These are phyloP conservation scores for Sakesphorus luctuosus DNA, from an alignment of 2,113 vertebrate genomes.

Conservation along the genomic window DNA sequence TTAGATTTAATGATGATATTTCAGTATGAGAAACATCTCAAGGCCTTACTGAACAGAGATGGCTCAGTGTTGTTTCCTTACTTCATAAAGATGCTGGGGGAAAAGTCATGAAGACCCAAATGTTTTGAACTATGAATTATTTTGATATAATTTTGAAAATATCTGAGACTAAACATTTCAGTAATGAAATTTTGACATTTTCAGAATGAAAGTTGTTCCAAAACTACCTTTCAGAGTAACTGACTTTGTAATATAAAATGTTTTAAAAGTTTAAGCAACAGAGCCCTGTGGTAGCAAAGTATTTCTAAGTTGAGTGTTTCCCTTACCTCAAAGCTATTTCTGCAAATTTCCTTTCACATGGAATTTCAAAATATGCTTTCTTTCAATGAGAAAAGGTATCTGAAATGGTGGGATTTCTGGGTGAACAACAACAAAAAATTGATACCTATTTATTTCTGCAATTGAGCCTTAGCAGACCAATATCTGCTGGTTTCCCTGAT, in stretches of 20 bases:
- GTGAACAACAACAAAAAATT: not conserved
- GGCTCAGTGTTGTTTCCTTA: not conserved
- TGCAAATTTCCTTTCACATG: not conserved
- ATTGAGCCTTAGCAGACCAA: not conserved
- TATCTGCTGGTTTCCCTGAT: not conserved
- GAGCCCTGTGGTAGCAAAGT: not conserved
- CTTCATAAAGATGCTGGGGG: not conserved
- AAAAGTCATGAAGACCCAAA: not conserved
- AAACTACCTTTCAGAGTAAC: slow-evolving; percentile 4
- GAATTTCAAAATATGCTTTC: not conserved
- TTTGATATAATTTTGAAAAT: not conserved
- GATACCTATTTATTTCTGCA: not conserved
- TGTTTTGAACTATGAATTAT: not conserved
- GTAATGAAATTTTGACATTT: not conserved
- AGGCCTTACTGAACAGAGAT: not conserved
- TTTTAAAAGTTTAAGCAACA: not conserved
- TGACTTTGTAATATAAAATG: not conserved
- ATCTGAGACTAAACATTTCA: not conserved
- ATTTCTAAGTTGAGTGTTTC: not conserved
- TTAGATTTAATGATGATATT: not conserved
- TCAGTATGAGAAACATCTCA: not conserved
- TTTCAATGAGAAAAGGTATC: not conserved
- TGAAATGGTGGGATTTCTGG: not conserved
- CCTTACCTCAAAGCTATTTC: not conserved
- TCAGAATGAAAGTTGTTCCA: slow-evolving; percentile 11